Evolutionary conservation across 2,113 vertebrate species (phyloP), one percentile per base, ranked within the genome.

Genomic region (Coregonus clupeaformis): DNA sequence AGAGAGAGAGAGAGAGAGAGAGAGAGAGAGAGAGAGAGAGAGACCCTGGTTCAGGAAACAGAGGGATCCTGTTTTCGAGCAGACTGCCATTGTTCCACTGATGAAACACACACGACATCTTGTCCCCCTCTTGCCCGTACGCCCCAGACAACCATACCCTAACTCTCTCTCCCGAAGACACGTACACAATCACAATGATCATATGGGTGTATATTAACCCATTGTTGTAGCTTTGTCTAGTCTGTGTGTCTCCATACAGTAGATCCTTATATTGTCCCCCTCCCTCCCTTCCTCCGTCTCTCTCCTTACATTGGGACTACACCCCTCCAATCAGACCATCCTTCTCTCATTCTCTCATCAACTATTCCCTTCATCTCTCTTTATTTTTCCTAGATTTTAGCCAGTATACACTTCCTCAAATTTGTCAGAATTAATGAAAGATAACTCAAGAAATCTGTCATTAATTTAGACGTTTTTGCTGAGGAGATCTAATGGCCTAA

Each of bases 41-140:
- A 87, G 85, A 84, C 84, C 2, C 27, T 27, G 27, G 27, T 27
- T 68, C 90, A 92, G 92, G 92, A 93, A 92, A 90, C 89, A 90
- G 85, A 89, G 88, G 82, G 88, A 93, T 93, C 92, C 92, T 93
- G 92, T 93, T 93, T 92, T 88, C 84, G 85, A 86, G 67, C 66
- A 47, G 68, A 59, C 75, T 62, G 82, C 92, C 73, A 93, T 93
- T 93, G 92, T 93, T 93, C 84, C 69, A 70, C 82, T 88, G 82
- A 84, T 87, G 78, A 25, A 27, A 25, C 59, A 22, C 68, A 9
- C 72, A 14, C 68, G 6, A 72, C 47, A 25, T 60, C 55, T 65
- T 57, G 47, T 20, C 68, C 57, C 32, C 0, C 69, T 27, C 36
- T 74, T 75, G 71, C 77, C 73, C 64, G 49, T 45, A 73, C 7